A percentile compares a stretch with the other conserved stretches of the same genome.
phyloP scores from a whole-genome alignment of 2,797 vertebrate species.

The Cetoscarus ocellatus region DNA sequence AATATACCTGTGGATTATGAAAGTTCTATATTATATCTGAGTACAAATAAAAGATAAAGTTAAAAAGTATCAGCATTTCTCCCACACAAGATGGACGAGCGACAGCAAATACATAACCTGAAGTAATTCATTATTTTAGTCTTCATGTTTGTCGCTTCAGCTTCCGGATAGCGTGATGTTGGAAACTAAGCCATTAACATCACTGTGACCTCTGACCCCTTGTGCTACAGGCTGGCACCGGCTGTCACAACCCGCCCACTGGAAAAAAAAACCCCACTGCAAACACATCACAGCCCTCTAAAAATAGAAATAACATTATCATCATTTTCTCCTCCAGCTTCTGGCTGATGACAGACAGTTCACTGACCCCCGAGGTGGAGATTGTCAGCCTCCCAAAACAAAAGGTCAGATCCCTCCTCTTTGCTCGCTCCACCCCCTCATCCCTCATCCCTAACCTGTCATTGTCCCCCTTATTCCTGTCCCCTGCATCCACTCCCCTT shows the following conservation, averaged over 20 bases:
- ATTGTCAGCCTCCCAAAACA: slow-evolving; percentile 50
- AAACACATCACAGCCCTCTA: slow-evolving; percentile 39
- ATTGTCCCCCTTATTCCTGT: slow-evolving; percentile 25
- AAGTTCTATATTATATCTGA: no score
- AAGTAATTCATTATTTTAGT: background rate
- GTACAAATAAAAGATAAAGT: no score
- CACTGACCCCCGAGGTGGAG: slow-evolving; percentile 49
- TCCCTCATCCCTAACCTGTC: slow-evolving; percentile 31
- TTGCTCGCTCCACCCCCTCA: slow-evolving; percentile 1
- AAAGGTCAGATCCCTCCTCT: slow-evolving; percentile 54
- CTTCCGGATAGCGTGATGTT: slow-evolving; percentile 20
- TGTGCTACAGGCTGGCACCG: slow-evolving; percentile 52
- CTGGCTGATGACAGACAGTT: slow-evolving; percentile 52
- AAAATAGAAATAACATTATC: slow-evolving; percentile 56
- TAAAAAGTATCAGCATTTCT: no score
- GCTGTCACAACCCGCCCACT: slow-evolving; percentile 38
- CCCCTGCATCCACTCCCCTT: slow-evolving; percentile 33
- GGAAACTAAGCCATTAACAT: slow-evolving; percentile 11
- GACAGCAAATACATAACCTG: background rate
- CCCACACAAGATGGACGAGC: background rate
- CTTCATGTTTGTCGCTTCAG: slow-evolving; percentile 22
- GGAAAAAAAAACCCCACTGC: slow-evolving; percentile 43
- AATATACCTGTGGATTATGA: no score
- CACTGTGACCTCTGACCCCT: slow-evolving; percentile 37
- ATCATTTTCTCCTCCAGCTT: slow-evolving; percentile 51